Percentiles rank a stretch among this genome's conserved stretches.
Evolutionary conservation across 2,113 vertebrate genomes (phyloP).

Genomic region (Tragelaphus strepsiceros): DNA sequence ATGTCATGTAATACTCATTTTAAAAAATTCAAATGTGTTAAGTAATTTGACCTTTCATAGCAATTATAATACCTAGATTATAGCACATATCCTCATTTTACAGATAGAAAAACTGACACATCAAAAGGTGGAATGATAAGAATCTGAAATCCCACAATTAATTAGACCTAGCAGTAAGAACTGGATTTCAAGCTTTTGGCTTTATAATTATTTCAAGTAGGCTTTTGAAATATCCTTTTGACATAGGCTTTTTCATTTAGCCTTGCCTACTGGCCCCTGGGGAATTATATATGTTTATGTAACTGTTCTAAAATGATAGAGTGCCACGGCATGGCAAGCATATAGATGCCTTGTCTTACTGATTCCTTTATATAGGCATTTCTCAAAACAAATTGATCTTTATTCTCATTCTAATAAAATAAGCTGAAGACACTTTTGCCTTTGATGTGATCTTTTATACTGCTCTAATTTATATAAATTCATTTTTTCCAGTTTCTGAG

Average conservation of each 20-base stretch:
- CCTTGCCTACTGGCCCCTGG: neutral
- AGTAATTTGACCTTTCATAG: neutral
- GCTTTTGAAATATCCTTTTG: neutral
- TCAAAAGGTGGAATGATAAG: neutral
- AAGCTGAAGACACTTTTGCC: neutral
- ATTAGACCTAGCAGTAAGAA: neutral
- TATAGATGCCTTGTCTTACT: neutral
- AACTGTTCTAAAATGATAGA: neutral
- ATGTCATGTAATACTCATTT: neutral
- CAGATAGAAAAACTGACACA: neutral
- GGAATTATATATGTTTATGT: neutral
- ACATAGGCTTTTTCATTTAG: neutral
- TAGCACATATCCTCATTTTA: neutral
- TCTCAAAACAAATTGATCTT: neutral
- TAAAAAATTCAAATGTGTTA: neutral
- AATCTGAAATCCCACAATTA: neutral
- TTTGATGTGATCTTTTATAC: neutral
- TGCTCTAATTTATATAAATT: neutral
- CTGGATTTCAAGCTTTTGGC: neutral
- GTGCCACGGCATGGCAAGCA: neutral
- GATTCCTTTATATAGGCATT: neutral
- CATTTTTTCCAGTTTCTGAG: neutral
- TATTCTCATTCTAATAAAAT: neutral
- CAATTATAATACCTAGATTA: neutral
- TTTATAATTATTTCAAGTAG: neutral